Conservation (phyloP, 2,113 vertebrate genomes). For the Nanger granti region DNA sequence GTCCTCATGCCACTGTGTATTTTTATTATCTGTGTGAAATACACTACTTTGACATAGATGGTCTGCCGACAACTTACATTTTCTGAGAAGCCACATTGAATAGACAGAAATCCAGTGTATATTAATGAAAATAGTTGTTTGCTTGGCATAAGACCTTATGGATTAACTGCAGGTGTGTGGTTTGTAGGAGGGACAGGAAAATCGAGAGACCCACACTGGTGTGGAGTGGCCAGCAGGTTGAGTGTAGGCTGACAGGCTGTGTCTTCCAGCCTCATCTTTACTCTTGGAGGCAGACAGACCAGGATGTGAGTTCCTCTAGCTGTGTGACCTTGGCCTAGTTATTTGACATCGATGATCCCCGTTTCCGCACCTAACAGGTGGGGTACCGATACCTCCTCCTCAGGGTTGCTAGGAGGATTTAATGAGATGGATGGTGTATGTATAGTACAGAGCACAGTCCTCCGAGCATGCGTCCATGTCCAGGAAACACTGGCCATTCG, state of each 20-base stretch:
- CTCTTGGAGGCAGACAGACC: neutral
- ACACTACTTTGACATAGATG: neutral
- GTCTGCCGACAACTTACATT: constrained; percentile 1
- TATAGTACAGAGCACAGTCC: accelerated
- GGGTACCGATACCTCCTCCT: neutral
- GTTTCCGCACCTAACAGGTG: neutral
- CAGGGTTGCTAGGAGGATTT: neutral
- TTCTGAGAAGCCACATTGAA: constrained; percentile 26
- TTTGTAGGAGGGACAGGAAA: neutral
- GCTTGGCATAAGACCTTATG: constrained; percentile 22
- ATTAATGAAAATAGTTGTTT: constrained; percentile 53
- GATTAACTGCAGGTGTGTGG: neutral
- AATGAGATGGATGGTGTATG: neutral
- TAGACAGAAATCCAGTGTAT: constrained; percentile 42
- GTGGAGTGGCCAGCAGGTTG: neutral
- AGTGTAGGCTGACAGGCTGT: neutral
- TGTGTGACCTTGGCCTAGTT: neutral
- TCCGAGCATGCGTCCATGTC: accelerated
- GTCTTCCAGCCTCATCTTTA: neutral
- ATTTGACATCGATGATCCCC: neutral
- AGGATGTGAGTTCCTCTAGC: neutral
- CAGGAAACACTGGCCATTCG: accelerated
- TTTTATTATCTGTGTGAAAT: neutral
- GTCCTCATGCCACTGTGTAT: neutral
- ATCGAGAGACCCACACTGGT: neutral